A percentile compares a stretch with the other conserved stretches of the same genome.
These are phyloP conservation scores for Numenius arquata DNA, from an alignment of 2,113 vertebrate genomes.

Conservation along the genomic window DNA sequence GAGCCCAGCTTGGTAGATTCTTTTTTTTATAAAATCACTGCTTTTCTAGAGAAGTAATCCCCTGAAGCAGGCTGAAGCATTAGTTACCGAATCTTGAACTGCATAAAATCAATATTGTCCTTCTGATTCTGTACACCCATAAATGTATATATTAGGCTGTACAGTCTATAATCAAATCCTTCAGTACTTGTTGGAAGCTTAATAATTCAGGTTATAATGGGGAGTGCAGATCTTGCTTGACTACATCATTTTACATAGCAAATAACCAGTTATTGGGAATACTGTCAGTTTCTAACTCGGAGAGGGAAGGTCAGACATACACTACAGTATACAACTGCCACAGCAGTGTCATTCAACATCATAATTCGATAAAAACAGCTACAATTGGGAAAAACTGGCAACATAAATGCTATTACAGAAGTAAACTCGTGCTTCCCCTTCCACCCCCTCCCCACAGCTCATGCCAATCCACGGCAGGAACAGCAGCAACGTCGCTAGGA, in stretches of 20 bases:
- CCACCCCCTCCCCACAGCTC: not conserved
- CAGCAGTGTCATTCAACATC: not conserved
- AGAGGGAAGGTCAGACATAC: not conserved
- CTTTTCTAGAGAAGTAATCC: slow-evolving; percentile 13
- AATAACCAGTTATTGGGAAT: not conserved
- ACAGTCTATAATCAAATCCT: not conserved
- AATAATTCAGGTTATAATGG: not conserved
- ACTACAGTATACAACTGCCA: not conserved
- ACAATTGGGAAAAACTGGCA: not conserved
- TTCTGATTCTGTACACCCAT: not conserved
- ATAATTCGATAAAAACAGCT: not conserved
- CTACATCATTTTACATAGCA: not conserved
- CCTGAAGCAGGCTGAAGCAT: not conserved
- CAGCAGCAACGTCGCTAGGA: not conserved
- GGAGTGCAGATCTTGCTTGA: not conserved
- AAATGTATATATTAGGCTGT: not conserved
- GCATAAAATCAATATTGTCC: not conserved
- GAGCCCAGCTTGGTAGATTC: not conserved
- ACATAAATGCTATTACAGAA: not conserved
- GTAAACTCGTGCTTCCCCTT: not conserved
- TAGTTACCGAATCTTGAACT: not conserved
- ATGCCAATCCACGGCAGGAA: not conserved
- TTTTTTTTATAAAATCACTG: not conserved
- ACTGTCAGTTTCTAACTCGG: not conserved
- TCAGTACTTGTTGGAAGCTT: not conserved